These are phyloP conservation scores for Folsomia manolachei DNA, from an alignment of 2,888 invertebrate genomes.

Conservation along the genomic window DNA sequence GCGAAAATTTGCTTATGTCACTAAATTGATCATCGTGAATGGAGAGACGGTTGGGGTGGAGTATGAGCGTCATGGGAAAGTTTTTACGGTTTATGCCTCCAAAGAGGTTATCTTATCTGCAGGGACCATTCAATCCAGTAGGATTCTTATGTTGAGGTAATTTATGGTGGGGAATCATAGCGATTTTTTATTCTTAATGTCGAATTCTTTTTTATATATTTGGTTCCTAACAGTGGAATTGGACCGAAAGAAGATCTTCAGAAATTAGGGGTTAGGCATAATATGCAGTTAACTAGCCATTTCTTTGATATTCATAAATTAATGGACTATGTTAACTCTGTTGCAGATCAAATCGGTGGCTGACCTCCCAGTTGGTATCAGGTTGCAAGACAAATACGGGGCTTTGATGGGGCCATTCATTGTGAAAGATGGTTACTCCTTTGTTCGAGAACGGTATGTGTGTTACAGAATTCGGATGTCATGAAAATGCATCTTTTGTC, in stretches of 20 bases:
- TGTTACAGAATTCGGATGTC: too few relatives aligned
- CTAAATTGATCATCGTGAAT: slow-evolving; percentile 19
- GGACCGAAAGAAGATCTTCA: slow-evolving; percentile 21
- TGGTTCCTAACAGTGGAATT: too few relatives aligned
- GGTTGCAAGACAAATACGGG: slow-evolving; percentile 30
- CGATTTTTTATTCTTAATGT: too few relatives aligned
- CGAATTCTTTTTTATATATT: too few relatives aligned
- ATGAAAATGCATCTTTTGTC: too few relatives aligned
- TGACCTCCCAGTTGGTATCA: slow-evolving; percentile 33
- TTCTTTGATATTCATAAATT: too few relatives aligned
- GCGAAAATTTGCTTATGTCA: slow-evolving; percentile 28
- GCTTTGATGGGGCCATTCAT: slow-evolving; percentile 31
- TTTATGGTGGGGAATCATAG: too few relatives aligned
- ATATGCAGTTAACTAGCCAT: background rate
- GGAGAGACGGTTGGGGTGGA: slow-evolving; percentile 18
- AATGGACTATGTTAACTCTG: background rate
- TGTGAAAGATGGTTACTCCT: slow-evolving; percentile 21
- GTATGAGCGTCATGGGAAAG: slow-evolving; percentile 32
- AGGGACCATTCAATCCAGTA: slow-evolving; percentile 18
- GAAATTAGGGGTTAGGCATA: slow-evolving; percentile 12
- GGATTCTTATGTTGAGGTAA: slow-evolving; percentile 22
- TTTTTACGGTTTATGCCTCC: slow-evolving; percentile 10
- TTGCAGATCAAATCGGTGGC: slow-evolving; percentile 18
- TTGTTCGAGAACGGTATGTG: slow-evolving; percentile 17
- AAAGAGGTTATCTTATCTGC: slow-evolving; percentile 25